A percentile compares a stretch with the other conserved stretches of the same genome.
phyloP scores from a whole-genome alignment of 2,113 vertebrate genomes.

The Electrona antarctica region DNA sequence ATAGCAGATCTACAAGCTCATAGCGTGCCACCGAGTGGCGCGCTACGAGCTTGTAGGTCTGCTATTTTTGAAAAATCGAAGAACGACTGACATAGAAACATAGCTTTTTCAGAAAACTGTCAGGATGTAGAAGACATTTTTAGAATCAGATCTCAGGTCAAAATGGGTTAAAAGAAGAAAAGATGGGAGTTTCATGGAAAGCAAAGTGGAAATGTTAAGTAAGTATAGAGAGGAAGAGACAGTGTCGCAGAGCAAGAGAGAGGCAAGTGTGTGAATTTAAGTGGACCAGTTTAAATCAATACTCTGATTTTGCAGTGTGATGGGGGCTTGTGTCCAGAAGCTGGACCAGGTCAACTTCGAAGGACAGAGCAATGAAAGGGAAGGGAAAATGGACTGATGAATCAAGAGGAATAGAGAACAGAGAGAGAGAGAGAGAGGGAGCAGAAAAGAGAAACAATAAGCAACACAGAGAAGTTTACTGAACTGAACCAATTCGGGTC shows the following conservation, averaged over 20 bases:
- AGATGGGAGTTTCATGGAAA: background rate
- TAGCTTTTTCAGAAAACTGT: too few relatives aligned
- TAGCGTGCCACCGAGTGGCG: too few relatives aligned
- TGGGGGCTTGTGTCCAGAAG: slow-evolving; percentile 60
- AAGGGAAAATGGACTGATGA: background rate
- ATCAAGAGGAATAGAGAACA: background rate
- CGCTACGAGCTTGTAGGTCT: too few relatives aligned
- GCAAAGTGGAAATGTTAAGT: background rate
- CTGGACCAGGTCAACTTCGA: slow-evolving; percentile 70
- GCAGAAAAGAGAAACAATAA: background rate
- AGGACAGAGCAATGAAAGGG: slow-evolving; percentile 3
- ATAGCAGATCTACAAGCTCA: too few relatives aligned
- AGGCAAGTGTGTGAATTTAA: background rate
- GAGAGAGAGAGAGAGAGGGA: background rate
- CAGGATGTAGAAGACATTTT: too few relatives aligned
- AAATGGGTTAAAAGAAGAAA: background rate
- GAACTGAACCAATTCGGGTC: too few relatives aligned
- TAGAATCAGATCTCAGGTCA: too few relatives aligned
- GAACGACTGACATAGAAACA: too few relatives aligned
- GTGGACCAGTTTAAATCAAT: slow-evolving; percentile 5
- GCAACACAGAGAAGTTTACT: background rate
- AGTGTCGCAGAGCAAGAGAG: background rate
- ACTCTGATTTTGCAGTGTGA: slow-evolving; percentile 40
- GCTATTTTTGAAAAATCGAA: too few relatives aligned
- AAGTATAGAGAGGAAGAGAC: background rate